Evolutionary conservation across 2,113 vertebrate genomes (phyloP).

Genomic region (Emydocephalus ijimae): DNA sequence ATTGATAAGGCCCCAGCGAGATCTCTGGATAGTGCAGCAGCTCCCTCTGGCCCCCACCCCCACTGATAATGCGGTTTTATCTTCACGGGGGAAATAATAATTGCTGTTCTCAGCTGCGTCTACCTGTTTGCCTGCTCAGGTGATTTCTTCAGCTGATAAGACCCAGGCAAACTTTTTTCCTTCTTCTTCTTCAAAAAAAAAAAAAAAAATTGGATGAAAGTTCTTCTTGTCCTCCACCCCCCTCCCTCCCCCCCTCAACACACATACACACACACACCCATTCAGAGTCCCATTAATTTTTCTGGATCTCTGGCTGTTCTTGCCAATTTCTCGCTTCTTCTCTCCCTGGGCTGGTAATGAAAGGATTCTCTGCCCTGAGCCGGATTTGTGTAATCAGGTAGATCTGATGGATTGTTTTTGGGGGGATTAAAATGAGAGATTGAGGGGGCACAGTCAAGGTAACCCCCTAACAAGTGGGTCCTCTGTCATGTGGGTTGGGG

Average conservation of each 20-base stretch:
- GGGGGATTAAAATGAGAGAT: background rate
- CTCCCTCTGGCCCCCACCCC: constrained; percentile 38
- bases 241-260: background rate
- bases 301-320: background rate
- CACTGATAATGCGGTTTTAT: constrained; percentile 69
- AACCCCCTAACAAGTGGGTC: background rate
- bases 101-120: constrained; percentile 71
- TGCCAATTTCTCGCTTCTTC: background rate
- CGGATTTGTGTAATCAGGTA: background rate
- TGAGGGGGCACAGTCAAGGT: background rate
- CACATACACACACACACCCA: no score
- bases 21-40: constrained; percentile 60
- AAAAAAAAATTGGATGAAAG: constrained; percentile 39
- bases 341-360: background rate
- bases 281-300: background rate
- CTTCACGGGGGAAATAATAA: constrained; percentile 68
- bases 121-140: constrained; percentile 71
- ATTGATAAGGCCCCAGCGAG: constrained; percentile 60
- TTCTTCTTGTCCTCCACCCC: background rate
- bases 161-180: constrained; percentile 58
- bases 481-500: background rate
- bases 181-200: background rate
- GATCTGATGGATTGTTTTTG: background rate
- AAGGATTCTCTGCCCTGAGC: background rate
- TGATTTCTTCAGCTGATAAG: constrained; percentile 66